Evolutionary conservation across 2,797 vertebrate species (phyloP).

Genomic region (Myripristis murdjan): DNA sequence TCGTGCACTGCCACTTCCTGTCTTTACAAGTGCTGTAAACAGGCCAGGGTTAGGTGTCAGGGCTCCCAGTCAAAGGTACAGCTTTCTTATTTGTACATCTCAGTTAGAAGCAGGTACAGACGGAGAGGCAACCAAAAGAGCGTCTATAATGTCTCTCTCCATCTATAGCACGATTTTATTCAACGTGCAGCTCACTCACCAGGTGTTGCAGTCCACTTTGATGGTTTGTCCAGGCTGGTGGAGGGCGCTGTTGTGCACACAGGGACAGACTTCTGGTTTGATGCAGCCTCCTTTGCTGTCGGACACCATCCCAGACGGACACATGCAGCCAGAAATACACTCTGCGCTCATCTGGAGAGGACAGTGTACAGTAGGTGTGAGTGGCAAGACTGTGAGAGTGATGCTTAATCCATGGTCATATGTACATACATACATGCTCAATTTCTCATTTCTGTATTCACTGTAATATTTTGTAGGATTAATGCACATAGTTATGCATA

Average conservation of each 20-base stretch:
- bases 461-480: too few relatives aligned
- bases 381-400: neutral
- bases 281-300: constrained; percentile 86
- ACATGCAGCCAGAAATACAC: constrained; percentile 90
- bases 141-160: neutral
- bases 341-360: constrained; percentile 82
- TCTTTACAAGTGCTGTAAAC: constrained; percentile 84
- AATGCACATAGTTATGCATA: too few relatives aligned
- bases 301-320: constrained; percentile 82
- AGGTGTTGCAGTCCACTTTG: constrained; percentile 88
- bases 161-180: neutral
- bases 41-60: neutral
- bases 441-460: too few relatives aligned
- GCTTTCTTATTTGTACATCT: neutral
- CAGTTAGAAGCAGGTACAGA: neutral
- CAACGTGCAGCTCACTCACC: constrained; percentile 64
- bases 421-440: too few relatives aligned
- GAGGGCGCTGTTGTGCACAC: constrained; percentile 82
- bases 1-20: constrained; percentile 87
- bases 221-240: constrained; percentile 84
- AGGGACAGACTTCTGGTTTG: constrained; percentile 83
- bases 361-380: neutral
- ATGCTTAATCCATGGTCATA: neutral
- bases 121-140: neutral
- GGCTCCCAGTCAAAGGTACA: neutral